Percentiles rank a stretch among this genome's conserved stretches.
Conservation (phyloP, 2,888 invertebrate species). For the Ophioninae sp. region DNA sequence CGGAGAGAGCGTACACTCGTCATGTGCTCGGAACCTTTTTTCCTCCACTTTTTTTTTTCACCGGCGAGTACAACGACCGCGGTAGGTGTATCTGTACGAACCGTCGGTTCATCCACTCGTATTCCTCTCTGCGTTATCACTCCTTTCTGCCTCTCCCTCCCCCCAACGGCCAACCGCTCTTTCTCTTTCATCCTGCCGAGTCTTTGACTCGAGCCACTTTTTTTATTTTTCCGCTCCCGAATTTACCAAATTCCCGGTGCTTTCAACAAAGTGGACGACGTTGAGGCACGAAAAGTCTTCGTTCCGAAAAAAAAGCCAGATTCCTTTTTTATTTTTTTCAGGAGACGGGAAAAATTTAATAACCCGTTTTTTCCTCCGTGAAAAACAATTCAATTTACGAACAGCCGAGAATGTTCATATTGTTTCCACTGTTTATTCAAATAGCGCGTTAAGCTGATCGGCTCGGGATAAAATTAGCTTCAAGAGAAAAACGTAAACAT, state of each 20-base stretch:
- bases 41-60: constrained; percentile 31
- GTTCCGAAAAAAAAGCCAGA: background rate
- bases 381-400: too few relatives aligned
- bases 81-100: constrained; percentile 32
- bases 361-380: too few relatives aligned
- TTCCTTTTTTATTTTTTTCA: background rate
- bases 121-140: constrained; percentile 45
- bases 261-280: background rate
- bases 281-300: background rate
- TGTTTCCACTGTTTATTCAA: too few relatives aligned
- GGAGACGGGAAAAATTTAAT: too few relatives aligned
- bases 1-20: constrained; percentile 41
- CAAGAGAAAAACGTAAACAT: too few relatives aligned
- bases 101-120: constrained; percentile 38
- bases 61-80: constrained; percentile 50
- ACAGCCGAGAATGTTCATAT: too few relatives aligned
- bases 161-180: background rate
- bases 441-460: too few relatives aligned
- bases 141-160: background rate
- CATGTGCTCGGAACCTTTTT: constrained; percentile 51
- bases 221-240: constrained; percentile 11
- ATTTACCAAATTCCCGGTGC: constrained; percentile 20
- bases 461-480: too few relatives aligned
- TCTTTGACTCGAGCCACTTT: constrained; percentile 49
- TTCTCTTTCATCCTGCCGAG: constrained; percentile 6